Evolutionary conservation across 2,888 invertebrate species (phyloP).

Genomic region (Helleia helle): DNA sequence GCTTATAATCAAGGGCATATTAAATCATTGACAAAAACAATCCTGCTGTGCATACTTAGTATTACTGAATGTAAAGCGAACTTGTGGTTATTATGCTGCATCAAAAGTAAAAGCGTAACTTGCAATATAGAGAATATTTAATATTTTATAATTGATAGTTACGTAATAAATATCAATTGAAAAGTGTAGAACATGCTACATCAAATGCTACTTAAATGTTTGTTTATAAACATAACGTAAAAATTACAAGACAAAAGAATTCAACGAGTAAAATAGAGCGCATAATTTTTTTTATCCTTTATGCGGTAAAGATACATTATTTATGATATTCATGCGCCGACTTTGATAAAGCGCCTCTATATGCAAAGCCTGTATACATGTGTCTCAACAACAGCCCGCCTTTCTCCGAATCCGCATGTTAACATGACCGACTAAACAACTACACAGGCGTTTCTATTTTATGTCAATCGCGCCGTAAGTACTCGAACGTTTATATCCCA

Average conservation of each 20-base stretch:
- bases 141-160: background rate
- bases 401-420: slow-evolving; percentile 38
- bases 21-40: no score
- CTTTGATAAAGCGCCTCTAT: slow-evolving; percentile 19
- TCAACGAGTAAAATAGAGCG: slow-evolving; percentile 39
- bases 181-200: background rate
- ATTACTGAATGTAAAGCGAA: no score
- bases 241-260: slow-evolving; percentile 43
- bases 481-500: slow-evolving; percentile 24
- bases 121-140: background rate
- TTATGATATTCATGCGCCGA: slow-evolving; percentile 21
- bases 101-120: background rate
- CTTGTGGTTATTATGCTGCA: no score
- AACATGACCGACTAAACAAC: slow-evolving; percentile 36
- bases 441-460: slow-evolving; percentile 27
- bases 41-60: no score
- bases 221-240: background rate
- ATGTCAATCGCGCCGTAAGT: slow-evolving; percentile 27
- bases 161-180: slow-evolving; percentile 3
- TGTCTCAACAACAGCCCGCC: slow-evolving; percentile 30
- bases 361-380: slow-evolving; percentile 19
- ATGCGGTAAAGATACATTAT: slow-evolving; percentile 21
- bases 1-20: no score
- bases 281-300: slow-evolving; percentile 16
- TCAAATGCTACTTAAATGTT: background rate